phyloP scores from a whole-genome alignment of 2,113 vertebrate genomes.

The Myanophis thanlyinensis region DNA sequence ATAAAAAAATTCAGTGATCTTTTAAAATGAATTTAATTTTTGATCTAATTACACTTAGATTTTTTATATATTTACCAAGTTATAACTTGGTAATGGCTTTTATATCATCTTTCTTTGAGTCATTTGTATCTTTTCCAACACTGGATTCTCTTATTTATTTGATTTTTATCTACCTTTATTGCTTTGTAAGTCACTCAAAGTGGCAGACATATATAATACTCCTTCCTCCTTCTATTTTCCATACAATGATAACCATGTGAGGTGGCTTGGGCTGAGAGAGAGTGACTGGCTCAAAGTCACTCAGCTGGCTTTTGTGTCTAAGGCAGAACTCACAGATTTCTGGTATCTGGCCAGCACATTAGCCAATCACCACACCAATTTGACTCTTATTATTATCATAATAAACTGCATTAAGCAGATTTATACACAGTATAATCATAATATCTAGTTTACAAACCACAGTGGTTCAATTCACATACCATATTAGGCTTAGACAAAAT shows the following conservation, averaged over 20 bases:
- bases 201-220: no score
- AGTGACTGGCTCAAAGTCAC: no score
- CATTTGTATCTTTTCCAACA: neutral
- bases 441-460: neutral
- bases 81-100: neutral
- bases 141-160: neutral
- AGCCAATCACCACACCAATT: no score
- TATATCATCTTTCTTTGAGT: neutral
- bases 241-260: no score
- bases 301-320: no score
- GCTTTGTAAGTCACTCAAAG: no score
- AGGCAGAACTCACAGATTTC: no score
- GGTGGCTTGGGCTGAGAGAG: no score
- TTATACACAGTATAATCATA: neutral
- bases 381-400: neutral
- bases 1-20: neutral
- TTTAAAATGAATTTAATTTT: constrained; percentile 4
- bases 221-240: no score
- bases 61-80: neutral
- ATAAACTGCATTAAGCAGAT: neutral
- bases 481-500: neutral
- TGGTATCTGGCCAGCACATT: no score
- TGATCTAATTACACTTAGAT: neutral
- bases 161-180: no score
- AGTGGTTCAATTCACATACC: neutral